phyloP scores from a whole-genome alignment of 2,888 invertebrate species.

The Caenorhabditis japonica region DNA sequence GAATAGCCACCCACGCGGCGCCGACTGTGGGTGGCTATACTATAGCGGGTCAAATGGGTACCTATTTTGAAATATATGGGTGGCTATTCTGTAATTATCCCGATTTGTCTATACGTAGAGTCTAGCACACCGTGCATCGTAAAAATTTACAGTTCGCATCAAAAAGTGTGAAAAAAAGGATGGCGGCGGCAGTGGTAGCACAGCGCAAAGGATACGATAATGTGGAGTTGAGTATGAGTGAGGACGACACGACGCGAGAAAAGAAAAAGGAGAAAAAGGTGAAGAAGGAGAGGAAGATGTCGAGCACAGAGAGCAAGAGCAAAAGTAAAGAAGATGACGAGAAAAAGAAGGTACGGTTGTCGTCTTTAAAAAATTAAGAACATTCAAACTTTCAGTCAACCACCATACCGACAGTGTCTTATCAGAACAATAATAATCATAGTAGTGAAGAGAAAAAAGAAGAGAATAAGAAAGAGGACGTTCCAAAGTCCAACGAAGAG shows the following conservation, averaged over 20 bases:
- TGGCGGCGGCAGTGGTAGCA: conserved; percentile 31
- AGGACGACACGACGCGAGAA: conserved; percentile 20
- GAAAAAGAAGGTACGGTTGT: conserved; percentile 10
- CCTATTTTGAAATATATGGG: too few species aligned
- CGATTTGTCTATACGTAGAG: too few species aligned
- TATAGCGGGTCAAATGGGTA: too few species aligned
- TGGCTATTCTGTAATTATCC: too few species aligned
- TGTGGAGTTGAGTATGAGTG: conserved; percentile 40
- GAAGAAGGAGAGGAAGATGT: conserved; percentile 20
- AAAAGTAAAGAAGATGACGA: conserved; percentile 25
- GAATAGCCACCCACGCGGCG: too few species aligned
- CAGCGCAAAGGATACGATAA: conserved; percentile 43
- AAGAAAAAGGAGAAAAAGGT: conserved; percentile 10
- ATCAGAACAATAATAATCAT: background rate
- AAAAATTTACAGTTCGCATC: conserved; percentile 25
- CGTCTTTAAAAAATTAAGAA: background rate
- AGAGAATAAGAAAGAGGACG: too few species aligned
- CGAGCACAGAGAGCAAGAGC: conserved; percentile 21
- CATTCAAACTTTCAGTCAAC: background rate
- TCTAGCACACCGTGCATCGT: too few species aligned
- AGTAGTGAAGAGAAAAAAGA: background rate
- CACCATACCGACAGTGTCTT: background rate
- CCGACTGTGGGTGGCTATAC: too few species aligned
- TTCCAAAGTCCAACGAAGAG: too few species aligned
- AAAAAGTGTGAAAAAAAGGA: conserved; percentile 15